Base-by-base conservation (phyloP, 2,113 vertebrate genomes). In the Dinomys branickii region DNA sequence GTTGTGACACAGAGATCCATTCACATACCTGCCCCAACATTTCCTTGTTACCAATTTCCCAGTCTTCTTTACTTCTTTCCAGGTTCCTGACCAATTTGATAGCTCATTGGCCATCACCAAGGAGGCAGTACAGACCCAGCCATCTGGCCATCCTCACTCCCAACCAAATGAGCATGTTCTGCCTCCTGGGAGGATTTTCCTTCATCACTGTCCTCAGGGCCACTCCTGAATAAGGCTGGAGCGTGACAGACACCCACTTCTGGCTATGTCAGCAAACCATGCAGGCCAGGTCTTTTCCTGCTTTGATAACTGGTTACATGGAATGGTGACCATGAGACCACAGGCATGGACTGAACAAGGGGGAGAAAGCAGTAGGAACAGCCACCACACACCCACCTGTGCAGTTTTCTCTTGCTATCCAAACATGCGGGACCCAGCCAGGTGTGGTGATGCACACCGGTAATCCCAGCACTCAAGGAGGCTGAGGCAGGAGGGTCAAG, bases 11-110 rank as follows among this genome's bases (percentile, higher is more conserved):
- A 94, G 35, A 92, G 81, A 71, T 67, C 41, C 28, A 63, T 59
- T 67, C 41, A 86, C 26, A 69, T 63, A 59, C 19, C 24, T 61
- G 50, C 83, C 47, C n/a, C 41, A 75, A 69, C 6, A 83, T 1
- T 41, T 58, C 63, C 65, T 65, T 91, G 58, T n/a, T 58, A 91
- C 75, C 56, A 65, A 12, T 87, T 92, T 97, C 81, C 58, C 30
- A 92, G 41, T 85, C 85, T 89, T 92, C 71, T 92, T 61, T 61
- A 61, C 24, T 61, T 91, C 73, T 89, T 96, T 82, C 88, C 78
- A 91, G 96, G 65, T 90, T 88, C 82, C 87, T n/a, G 33, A 65
- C 20, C 69, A 35, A 33, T 14, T 52, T 28, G 35, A 87, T 54
- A 84, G 56, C n/a, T 35, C 54, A 20, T 26, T n/a, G 33, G 35